Evolutionary conservation across 2,888 invertebrate genomes (phyloP), one percentile per base, ranked within the genome.

Genomic region (Dicyrtoma fusca): DNA sequence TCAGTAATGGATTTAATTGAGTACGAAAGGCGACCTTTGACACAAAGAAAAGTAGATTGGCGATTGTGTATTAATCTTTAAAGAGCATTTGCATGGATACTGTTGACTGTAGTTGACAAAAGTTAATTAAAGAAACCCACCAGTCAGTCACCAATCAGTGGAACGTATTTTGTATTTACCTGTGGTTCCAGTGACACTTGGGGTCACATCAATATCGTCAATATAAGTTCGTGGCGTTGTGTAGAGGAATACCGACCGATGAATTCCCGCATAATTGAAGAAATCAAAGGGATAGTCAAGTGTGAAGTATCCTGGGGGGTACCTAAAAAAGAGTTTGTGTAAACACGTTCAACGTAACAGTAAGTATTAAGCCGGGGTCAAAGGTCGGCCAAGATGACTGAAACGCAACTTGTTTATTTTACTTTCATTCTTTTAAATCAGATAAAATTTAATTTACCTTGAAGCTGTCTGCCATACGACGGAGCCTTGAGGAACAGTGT

Each of bases 181-280:
- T 4, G 63, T 71, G 5, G 34, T 53, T 23, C 71, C 53, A 19
- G n/a, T 14, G 6, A 64, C 44, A 26, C 65, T 55, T 10, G 73
- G 70, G 3, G 47, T 44, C 13, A 72, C 51, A 11, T 57, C 70
- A 73, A 97, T 90, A 82, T 97, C 96, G 82, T 93, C 90, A 51
- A 97, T 90, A 83, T 90, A 94, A 0, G 88, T 86, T 76, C 86
- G 86, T 1, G 97, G 96, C 1, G 94, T 95, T 1, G 95, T 91
- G 83, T 94, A 94, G n/a, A 98, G 84, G 81, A 91, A 88, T 34
- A 98, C 97, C 11, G 95, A 89, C 69, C 98, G 89, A 83, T 98
- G 95, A 75, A 98, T 96, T 6, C 98, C 98, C 19, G 97, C 98
- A 83, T 97, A 98, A 84, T 98, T 97, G 86, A 95, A 97, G 85